Evolutionary conservation across 2,888 invertebrate species (phyloP).

Genomic region (Athrips mouffetella): DNA sequence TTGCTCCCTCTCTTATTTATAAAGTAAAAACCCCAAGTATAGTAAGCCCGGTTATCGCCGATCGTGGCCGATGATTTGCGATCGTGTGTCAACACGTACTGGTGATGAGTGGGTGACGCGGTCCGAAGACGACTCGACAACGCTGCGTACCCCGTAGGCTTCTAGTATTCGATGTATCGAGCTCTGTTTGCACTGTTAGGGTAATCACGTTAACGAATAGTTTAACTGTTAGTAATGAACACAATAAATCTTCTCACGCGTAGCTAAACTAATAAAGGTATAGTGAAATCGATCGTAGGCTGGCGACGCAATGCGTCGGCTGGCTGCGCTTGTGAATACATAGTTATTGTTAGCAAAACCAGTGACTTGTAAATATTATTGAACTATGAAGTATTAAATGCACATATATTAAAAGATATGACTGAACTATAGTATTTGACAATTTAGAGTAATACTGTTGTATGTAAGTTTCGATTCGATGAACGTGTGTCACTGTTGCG

Average conservation of each 20-base stretch:
- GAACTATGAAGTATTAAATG: slow-evolving; percentile 50
- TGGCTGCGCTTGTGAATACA: slow-evolving; percentile 51
- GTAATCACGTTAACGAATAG: slow-evolving; percentile 53
- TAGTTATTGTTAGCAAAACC: slow-evolving; percentile 55
- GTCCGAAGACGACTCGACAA: slow-evolving; percentile 9
- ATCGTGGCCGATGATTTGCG: no score
- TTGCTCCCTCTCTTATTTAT: no score
- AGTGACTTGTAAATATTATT: slow-evolving; percentile 66
- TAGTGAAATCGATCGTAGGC: slow-evolving; percentile 40
- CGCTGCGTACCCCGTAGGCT: slow-evolving; percentile 17
- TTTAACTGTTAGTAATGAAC: slow-evolving; percentile 56
- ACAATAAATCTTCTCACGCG: slow-evolving; percentile 56
- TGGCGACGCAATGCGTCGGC: slow-evolving; percentile 10
- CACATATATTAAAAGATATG: slow-evolving; percentile 66
- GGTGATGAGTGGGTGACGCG: no score
- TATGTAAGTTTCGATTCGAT: slow-evolving; percentile 51
- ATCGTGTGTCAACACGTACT: no score
- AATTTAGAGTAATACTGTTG: slow-evolving; percentile 56
- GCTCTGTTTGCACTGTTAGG: slow-evolving; percentile 52
- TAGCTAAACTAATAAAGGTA: slow-evolving; percentile 47
- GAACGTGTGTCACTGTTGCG: slow-evolving; percentile 45
- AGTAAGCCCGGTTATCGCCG: no score
- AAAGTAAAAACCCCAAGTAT: no score
- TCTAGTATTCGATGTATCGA: slow-evolving; percentile 38
- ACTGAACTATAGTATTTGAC: slow-evolving; percentile 61